Conservation (phyloP, 1,140 invertebrate species). For the Anoplolepis gracilipes region DNA sequence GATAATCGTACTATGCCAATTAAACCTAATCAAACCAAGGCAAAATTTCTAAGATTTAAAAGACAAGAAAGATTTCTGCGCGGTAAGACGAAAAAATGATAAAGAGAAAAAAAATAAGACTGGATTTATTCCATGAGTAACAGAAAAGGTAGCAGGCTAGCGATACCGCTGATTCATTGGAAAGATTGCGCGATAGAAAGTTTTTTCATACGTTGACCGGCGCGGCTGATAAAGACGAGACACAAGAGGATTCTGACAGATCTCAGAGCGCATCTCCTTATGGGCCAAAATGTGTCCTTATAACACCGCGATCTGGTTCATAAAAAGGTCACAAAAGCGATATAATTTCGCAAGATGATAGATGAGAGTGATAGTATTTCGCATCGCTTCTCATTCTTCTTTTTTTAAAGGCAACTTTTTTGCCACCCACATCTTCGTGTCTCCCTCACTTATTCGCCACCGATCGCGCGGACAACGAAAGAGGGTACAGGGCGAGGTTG, state of each 20-base stretch:
- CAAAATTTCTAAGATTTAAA: conserved; percentile 9
- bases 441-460: conserved; percentile 52
- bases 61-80: conserved; percentile 54
- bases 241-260: conserved; percentile 44
- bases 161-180: conserved; percentile 60
- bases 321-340: not conserved
- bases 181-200: conserved; percentile 77
- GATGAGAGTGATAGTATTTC: not conserved
- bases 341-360: conserved; percentile 15
- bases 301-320: not conserved
- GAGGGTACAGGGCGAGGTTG: conserved; percentile 42
- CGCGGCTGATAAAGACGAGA: conserved; percentile 69
- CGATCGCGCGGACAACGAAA: conserved; percentile 60
- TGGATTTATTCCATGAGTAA: conserved; percentile 62
- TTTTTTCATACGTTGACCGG: conserved; percentile 79
- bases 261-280: conserved; percentile 62
- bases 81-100: conserved; percentile 32
- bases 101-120: conserved; percentile 43
- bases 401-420: not conserved
- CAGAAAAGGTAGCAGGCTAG: conserved; percentile 46
- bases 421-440: conserved; percentile 23
- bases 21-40: conserved; percentile 16
- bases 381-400: not conserved
- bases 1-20: not conserved
- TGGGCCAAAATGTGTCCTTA: conserved; percentile 45